Evolutionary conservation across 2,797 vertebrate species (phyloP).

Genomic region (Danio kyathit): DNA sequence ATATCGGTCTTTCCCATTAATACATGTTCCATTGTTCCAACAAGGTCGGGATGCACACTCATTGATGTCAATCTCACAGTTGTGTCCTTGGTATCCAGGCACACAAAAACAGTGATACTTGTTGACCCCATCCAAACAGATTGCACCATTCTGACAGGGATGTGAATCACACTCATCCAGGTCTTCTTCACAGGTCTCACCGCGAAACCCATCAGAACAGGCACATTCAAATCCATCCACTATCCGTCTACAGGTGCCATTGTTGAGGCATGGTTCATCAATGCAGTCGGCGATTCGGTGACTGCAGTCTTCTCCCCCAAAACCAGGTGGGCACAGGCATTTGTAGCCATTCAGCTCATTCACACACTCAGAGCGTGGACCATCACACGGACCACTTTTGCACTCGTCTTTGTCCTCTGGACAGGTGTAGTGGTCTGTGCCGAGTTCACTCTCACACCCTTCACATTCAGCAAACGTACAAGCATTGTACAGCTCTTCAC

Average conservation of each 20-base stretch:
- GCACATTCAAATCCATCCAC: constrained; percentile 74
- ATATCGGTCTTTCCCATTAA: constrained; percentile 89
- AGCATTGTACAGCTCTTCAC: constrained; percentile 81
- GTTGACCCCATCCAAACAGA: constrained; percentile 84
- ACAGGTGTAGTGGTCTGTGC: constrained; percentile 76
- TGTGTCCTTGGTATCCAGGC: constrained; percentile 91
- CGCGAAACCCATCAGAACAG: constrained; percentile 80
- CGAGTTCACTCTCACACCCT: constrained; percentile 72
- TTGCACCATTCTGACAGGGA: constrained; percentile 91
- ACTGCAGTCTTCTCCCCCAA: constrained; percentile 73
- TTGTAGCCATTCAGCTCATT: constrained; percentile 75
- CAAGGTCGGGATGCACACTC: constrained; percentile 94
- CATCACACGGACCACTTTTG: constrained; percentile 78
- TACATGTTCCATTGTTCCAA: constrained; percentile 88
- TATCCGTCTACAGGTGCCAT: constrained; percentile 75
- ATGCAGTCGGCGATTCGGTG: constrained; percentile 75
- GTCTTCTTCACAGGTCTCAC: constrained; percentile 80
- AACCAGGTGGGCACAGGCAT: constrained; percentile 81
- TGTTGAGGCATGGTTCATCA: constrained; percentile 83
- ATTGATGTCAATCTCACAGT: constrained; percentile 95
- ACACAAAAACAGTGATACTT: constrained; percentile 91
- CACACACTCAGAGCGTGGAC: constrained; percentile 74
- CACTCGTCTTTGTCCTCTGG: constrained; percentile 75
- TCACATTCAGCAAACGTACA: constrained; percentile 77
- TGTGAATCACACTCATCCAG: constrained; percentile 82